Percentiles rank a stretch among this genome's conserved stretches.
phyloP scores from a whole-genome alignment of 2,797 vertebrate species.

The Epinephelus awoara region DNA sequence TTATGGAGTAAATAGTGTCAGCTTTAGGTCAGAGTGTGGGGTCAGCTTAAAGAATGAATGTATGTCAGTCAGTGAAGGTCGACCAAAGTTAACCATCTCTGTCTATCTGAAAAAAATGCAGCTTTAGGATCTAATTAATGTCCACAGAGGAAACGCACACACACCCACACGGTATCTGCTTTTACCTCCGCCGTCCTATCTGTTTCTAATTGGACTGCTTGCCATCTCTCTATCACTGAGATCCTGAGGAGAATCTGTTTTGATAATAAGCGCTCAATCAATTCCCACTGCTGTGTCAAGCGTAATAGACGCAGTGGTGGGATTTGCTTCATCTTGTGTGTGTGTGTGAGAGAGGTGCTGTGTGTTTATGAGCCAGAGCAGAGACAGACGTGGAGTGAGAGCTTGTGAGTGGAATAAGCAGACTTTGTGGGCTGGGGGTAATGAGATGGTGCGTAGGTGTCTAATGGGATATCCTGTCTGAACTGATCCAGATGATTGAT shows the following conservation, averaged over 20 bases:
- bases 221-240: neutral
- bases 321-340: slow-evolving; percentile 38
- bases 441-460: slow-evolving; percentile 69
- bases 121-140: slow-evolving; percentile 34
- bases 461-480: slow-evolving; percentile 72
- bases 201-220: slow-evolving; percentile 50
- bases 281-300: slow-evolving; percentile 48
- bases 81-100: slow-evolving; percentile 19
- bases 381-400: slow-evolving; percentile 19
- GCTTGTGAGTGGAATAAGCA: slow-evolving; percentile 40
- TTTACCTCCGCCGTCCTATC: slow-evolving; percentile 17
- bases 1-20: neutral
- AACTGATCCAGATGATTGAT: slow-evolving; percentile 72
- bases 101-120: slow-evolving; percentile 14
- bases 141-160: slow-evolving; percentile 14
- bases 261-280: slow-evolving; percentile 61
- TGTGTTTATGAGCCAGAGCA: slow-evolving; percentile 32
- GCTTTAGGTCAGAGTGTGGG: neutral
- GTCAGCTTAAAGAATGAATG: neutral
- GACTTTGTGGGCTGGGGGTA: slow-evolving; percentile 52
- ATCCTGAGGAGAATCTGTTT: slow-evolving; percentile 53
- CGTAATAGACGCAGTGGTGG: slow-evolving; percentile 25
- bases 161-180: slow-evolving; percentile 18
- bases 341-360: slow-evolving; percentile 22
- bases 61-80: neutral